phyloP scores from a whole-genome alignment of 2,113 vertebrate species.

The Phyllostomus discolor region DNA sequence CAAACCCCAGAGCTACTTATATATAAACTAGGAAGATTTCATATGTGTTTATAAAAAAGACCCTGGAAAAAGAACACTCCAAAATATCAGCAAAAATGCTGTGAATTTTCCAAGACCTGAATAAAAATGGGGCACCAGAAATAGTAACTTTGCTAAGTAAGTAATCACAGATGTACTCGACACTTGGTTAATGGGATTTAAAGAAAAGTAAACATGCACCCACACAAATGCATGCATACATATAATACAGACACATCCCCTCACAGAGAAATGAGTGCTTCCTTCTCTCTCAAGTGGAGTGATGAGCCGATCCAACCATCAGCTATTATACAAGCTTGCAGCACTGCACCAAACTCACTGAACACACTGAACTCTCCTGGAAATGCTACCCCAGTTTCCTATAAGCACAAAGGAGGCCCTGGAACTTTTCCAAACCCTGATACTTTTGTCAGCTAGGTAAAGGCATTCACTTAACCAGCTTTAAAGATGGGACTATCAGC shows the following conservation, averaged over 20 bases:
- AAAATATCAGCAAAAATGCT: constrained; percentile 34
- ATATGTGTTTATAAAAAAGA: background rate
- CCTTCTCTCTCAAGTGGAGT: constrained; percentile 77
- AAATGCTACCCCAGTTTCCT: constrained; percentile 71
- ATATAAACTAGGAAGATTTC: background rate
- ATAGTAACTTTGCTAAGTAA: constrained; percentile 67
- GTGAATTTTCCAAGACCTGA: constrained; percentile 51
- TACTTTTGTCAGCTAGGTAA: constrained; percentile 52
- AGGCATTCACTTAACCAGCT: constrained; percentile 53
- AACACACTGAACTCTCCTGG: constrained; percentile 85
- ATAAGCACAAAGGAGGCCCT: constrained; percentile 67
- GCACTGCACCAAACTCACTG: constrained; percentile 94
- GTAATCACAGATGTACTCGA: constrained; percentile 70
- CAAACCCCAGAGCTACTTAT: background rate
- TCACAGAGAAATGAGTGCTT: constrained; percentile 77
- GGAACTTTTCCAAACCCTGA: constrained; percentile 71
- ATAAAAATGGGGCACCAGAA: constrained; percentile 72
- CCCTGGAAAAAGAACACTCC: background rate
- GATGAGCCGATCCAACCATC: constrained; percentile 78
- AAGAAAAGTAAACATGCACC: constrained; percentile 42
- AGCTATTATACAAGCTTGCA: constrained; percentile 90
- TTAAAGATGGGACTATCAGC: constrained; percentile 26
- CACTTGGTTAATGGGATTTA: constrained; percentile 72
- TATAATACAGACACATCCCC: constrained; percentile 2
- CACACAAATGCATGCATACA: constrained; percentile 35